Base-by-base conservation (phyloP, 2,113 vertebrate species). In the Ginglymostoma cirratum region DNA sequence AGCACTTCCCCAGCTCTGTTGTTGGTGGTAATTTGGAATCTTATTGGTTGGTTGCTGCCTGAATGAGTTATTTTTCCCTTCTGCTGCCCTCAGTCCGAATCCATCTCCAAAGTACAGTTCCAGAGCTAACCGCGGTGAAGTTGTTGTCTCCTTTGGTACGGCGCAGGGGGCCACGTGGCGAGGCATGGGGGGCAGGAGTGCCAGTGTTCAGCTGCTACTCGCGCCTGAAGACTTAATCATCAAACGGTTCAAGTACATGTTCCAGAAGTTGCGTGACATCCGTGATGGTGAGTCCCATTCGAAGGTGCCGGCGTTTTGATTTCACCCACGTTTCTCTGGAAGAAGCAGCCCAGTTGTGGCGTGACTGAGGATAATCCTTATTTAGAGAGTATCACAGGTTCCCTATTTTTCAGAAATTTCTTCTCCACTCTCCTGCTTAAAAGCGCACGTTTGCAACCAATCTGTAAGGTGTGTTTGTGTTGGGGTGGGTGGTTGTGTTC, bases 31-130 rank as follows among this genome's bases (percentile, higher is more conserved):
- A 78, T 78, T 14, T 12, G 8, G 30, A 34, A 34, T 30, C 4
- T 0, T 48, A 55, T 12, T 27, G 55, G 55, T 42, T 38, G 76
- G 2, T 87, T 55, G 15, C 4, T 65, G 89, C 14, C 34, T 42
- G 15, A 61, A 21, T 83, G 89, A 17, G 30, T 90, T 15, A 61
- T 61, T 7, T 6, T 42, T 61, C 83, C 83, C 30, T 95, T 55
- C 19, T 66, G 21, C 96, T 96, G 95, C 52, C 0, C 38, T 0
- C 93, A 99, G 99, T 72, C 95, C 96, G 0, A 98, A 98, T 4
- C 98, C 99, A 0, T 99, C 99, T 19, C 98, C 98, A 96, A 99
- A 99, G 86, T 99, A 99, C 97, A 97, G 96, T 8, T 97, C 98
- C 0, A 98, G 99, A 0, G 97, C 96, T 61, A 98, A 97, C 45